Evolutionary conservation across 1,140 invertebrate genomes (phyloP), one percentile per base, ranked within the genome.

Genomic region (Heliothis virescens): DNA sequence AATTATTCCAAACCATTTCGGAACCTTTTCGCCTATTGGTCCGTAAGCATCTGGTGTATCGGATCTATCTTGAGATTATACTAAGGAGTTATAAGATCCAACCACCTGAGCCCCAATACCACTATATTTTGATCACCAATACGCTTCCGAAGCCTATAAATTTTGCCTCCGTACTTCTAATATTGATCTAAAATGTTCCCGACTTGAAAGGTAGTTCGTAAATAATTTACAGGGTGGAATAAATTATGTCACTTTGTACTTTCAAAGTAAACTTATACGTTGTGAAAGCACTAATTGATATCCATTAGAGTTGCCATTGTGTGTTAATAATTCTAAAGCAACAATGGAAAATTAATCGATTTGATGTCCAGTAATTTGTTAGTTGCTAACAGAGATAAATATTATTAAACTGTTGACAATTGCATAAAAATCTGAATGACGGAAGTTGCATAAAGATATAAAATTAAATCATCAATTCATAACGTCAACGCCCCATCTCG

Each of bases 231-330:
- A 18, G n/a, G 4, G n/a, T 48, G n/a, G 41, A 48, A 67, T 67
- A 67, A 67, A 67, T 67, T 48, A 48, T 48, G 41, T 48, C 63
- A 48, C 63, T 48, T 67, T 67, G n/a, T 48, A 67, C n/a, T 67
- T 60, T 11, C 11, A 48, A 48, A 48, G 10, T 34, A 50, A 67
- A 67, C 15, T 48, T 67, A 48, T 67, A 41, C 34, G 63, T 7
- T 18, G 16, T 67, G 47, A 48, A 67, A 67, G 63, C 63, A n/a
- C 10, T 48, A 67, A 41, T 67, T 67, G 41, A 48, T 67, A 48
- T 48, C 63, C 41, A 67, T 67, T 67, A 67, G 41, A 3, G 63
- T 15, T 29, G 63, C 41, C 16, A 48, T 65, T 47, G 34, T n/a
- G 13, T 3, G 41, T 41, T 48, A 21, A 67, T 67, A 67, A 67